Conservation (phyloP, 2,888 invertebrate species). For the Mellilla xanthometata region DNA sequence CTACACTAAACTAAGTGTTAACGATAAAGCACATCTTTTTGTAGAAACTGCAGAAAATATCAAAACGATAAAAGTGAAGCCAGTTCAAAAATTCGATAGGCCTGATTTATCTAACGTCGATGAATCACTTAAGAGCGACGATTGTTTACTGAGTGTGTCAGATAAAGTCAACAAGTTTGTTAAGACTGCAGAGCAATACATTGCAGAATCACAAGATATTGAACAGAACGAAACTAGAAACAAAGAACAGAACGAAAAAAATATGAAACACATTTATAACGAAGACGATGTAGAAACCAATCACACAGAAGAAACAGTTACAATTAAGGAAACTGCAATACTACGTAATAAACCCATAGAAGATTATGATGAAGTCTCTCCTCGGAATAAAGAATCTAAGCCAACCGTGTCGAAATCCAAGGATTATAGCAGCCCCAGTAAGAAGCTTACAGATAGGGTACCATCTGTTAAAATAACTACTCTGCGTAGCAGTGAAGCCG, state of each 20-base stretch:
- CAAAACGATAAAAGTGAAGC: slow-evolving; percentile 64
- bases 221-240: slow-evolving; percentile 48
- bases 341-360: no score
- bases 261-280: slow-evolving; percentile 61
- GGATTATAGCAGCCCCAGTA: slow-evolving; percentile 42
- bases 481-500: slow-evolving; percentile 84
- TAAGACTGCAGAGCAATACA: slow-evolving; percentile 82
- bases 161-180: slow-evolving; percentile 86
- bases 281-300: slow-evolving; percentile 39
- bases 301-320: slow-evolving; percentile 28
- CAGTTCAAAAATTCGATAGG: slow-evolving; percentile 63
- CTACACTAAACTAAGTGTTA: slow-evolving; percentile 82
- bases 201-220: slow-evolving; percentile 53
- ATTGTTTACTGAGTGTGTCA: slow-evolving; percentile 84
- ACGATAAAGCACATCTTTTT: slow-evolving; percentile 85
- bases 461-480: slow-evolving; percentile 65
- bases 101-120: slow-evolving; percentile 82
- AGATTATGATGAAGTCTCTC: no score
- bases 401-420: slow-evolving; percentile 51
- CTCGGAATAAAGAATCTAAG: slow-evolving; percentile 42
- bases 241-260: slow-evolving; percentile 72
- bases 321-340: no score
- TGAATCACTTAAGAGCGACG: slow-evolving; percentile 81
- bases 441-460: slow-evolving; percentile 47
- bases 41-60: slow-evolving; percentile 84